phyloP scores from a whole-genome alignment of 2,113 vertebrate genomes.

The Eudyptes chrysolophus region DNA sequence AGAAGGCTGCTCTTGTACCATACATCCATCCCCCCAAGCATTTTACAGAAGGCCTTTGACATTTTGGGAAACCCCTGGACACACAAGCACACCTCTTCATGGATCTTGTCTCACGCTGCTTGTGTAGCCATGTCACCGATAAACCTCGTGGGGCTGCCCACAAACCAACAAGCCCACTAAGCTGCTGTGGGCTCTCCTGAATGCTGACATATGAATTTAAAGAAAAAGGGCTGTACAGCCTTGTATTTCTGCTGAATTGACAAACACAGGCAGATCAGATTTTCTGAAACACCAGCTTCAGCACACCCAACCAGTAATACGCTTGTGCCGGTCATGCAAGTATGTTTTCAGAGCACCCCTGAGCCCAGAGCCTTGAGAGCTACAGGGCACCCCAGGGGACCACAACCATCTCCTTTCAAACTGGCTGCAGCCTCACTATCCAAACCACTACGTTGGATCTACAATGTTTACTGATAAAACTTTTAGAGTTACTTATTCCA shows the following conservation, averaged over 20 bases:
- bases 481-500: not conserved
- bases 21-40: not conserved
- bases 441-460: not conserved
- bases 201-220: not conserved
- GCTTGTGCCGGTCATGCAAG: not conserved
- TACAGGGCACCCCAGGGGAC: not conserved
- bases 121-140: not conserved
- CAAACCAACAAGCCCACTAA: not conserved
- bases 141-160: not conserved
- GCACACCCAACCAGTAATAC: not conserved
- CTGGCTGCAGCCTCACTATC: not conserved
- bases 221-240: not conserved
- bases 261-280: not conserved
- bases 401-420: not conserved
- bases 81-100: not conserved
- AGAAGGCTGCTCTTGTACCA: not conserved
- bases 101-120: not conserved
- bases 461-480: not conserved
- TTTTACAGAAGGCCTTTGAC: not conserved
- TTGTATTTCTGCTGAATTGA: not conserved
- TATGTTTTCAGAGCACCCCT: not conserved
- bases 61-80: not conserved
- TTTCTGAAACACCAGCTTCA: not conserved
- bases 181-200: not conserved
- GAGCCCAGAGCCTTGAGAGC: not conserved